phyloP scores from a whole-genome alignment of 2,888 invertebrate genomes.

The Agriotes lineatus region DNA sequence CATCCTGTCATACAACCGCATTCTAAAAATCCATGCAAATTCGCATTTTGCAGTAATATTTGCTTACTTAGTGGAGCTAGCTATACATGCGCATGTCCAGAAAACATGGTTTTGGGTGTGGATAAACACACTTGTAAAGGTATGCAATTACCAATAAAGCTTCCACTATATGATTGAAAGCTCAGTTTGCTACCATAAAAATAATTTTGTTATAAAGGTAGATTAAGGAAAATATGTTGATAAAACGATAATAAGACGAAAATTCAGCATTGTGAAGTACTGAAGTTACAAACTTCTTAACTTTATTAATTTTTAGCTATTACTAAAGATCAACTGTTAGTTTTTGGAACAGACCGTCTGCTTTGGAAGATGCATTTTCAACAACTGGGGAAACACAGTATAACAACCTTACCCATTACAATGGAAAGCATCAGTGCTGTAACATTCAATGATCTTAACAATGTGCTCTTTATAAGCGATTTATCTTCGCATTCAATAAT shows the following conservation, averaged over 20 bases:
- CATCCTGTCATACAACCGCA: constrained; percentile 73
- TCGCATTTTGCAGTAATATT: constrained; percentile 78
- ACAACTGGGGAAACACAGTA: constrained; percentile 75
- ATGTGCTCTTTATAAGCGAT: constrained; percentile 70
- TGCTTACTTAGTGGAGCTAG: constrained; percentile 77
- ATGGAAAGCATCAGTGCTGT: constrained; percentile 74
- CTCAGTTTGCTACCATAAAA: too few species aligned
- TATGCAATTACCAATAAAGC: too few species aligned
- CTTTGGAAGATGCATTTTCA: constrained; percentile 76
- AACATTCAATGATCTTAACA: constrained; percentile 73
- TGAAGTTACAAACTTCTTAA: too few species aligned
- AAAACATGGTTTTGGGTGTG: constrained; percentile 72
- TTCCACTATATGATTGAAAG: too few species aligned
- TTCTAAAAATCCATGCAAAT: constrained; percentile 73
- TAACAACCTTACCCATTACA: constrained; percentile 60
- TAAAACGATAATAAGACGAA: too few species aligned
- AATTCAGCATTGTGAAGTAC: too few species aligned
- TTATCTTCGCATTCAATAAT: constrained; percentile 55
- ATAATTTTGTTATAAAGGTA: too few species aligned
- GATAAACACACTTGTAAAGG: constrained; percentile 72
- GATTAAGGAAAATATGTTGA: too few species aligned
- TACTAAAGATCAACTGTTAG: constrained; percentile 59
- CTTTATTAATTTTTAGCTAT: constrained; percentile 9
- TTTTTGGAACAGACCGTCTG: constrained; percentile 71
- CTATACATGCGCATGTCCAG: constrained; percentile 82